A percentile compares a stretch with the other conserved stretches of the same genome.
Conservation (phyloP, 2,888 invertebrate genomes). For the Oasisia sp. region DNA sequence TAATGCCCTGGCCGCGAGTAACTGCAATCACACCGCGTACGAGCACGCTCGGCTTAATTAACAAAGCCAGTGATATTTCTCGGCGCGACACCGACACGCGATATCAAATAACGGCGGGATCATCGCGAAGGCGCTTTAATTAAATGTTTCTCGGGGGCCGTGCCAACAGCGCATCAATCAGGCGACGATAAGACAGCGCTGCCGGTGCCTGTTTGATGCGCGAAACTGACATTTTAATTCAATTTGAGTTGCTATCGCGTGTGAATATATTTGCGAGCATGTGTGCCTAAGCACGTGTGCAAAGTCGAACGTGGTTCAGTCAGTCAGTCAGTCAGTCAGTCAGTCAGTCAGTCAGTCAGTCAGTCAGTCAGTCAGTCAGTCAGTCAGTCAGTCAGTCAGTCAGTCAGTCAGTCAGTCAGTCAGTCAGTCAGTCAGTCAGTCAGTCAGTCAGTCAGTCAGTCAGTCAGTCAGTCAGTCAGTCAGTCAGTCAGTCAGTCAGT, state of each 20-base stretch:
- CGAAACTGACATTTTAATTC: not conserved
- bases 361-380: no score
- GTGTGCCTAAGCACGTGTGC: no score
- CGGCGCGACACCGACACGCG: not conserved
- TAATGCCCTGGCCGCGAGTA: not conserved
- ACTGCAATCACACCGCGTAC: not conserved
- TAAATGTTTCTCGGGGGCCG: constrained; percentile 2
- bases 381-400: no score
- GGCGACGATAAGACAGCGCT: not conserved
- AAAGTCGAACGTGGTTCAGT: no score
- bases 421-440: no score
- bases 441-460: no score
- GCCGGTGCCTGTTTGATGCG: not conserved
- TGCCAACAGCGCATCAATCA: not conserved
- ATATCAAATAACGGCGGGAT: constrained; percentile 17
- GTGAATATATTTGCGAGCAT: not conserved
- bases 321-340: no score
- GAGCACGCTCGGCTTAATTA: not conserved
- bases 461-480: no score
- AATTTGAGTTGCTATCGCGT: not conserved
- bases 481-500: no score
- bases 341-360: no score
- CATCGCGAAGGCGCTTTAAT: constrained; percentile 13
- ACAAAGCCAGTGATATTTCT: not conserved
- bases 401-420: no score